These are phyloP conservation scores for Ptychochromis oligacanthus DNA, from an alignment of 2,113 vertebrate species.

Conservation along the genomic window DNA sequence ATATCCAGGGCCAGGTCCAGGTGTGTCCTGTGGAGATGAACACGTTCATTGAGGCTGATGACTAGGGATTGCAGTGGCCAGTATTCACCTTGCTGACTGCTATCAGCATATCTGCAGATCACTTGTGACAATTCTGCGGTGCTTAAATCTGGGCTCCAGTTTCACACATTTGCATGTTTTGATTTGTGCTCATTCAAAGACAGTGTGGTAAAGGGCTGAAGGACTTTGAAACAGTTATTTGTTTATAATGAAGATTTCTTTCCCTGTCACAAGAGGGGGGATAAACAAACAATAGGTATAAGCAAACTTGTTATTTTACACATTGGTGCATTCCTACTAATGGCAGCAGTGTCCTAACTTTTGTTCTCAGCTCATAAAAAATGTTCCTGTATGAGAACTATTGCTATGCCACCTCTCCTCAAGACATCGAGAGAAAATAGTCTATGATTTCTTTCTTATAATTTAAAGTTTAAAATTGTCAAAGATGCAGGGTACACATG, in stretches of 20 bases:
- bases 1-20: conserved; percentile 83
- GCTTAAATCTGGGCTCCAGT: not conserved
- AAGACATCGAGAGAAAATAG: not conserved
- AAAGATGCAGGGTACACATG: not conserved
- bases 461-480: not conserved
- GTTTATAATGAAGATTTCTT: too few relatives aligned
- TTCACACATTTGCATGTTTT: not conserved
- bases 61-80: not conserved
- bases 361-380: too few relatives aligned
- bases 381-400: too few relatives aligned
- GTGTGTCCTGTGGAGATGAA: conserved; percentile 78
- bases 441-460: not conserved
- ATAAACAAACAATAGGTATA: not conserved
- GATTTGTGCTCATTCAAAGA: not conserved
- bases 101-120: not conserved
- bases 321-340: not conserved
- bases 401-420: too few relatives aligned
- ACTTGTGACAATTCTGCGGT: not conserved
- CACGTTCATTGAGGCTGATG: not conserved
- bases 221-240: not conserved
- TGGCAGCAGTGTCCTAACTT: too few relatives aligned
- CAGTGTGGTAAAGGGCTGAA: not conserved
- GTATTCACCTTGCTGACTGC: not conserved
- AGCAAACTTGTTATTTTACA: not conserved
- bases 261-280: too few relatives aligned